These are phyloP conservation scores for Dromius quadrimaculatus DNA, from an alignment of 2,888 invertebrate genomes.

Conservation along the genomic window DNA sequence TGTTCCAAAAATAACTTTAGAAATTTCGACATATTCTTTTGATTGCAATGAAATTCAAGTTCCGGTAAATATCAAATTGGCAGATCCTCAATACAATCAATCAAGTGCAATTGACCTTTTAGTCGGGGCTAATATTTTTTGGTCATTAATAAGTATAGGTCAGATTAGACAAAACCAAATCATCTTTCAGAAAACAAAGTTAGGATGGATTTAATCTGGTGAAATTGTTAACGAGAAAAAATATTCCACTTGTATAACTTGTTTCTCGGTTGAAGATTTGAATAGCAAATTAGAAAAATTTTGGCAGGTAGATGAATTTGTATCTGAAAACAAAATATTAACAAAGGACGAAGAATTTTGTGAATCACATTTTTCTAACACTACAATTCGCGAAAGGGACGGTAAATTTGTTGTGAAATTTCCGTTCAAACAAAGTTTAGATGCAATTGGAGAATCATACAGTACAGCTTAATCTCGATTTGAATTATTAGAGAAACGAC, in stretches of 20 bases:
- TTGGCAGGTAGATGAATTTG: no score
- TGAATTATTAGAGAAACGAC: background rate
- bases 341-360: no score
- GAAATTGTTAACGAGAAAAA: background rate
- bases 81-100: background rate
- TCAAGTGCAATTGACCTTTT: background rate
- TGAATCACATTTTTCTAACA: no score
- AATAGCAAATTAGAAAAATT: constrained; percentile 39
- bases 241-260: background rate
- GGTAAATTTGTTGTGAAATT: background rate
- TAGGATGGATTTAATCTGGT: background rate
- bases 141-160: constrained; percentile 1
- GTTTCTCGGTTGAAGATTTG: background rate
- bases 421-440: background rate
- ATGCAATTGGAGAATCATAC: background rate
- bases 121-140: background rate
- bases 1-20: background rate
- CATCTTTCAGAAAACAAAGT: background rate
- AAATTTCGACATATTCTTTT: background rate
- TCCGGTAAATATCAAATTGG: background rate
- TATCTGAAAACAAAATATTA: no score
- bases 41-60: background rate
- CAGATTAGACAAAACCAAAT: constrained; percentile 3
- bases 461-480: background rate
- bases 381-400: no score